phyloP scores from a whole-genome alignment of 2,797 vertebrate genomes.

The Stomatorhinus walkeri region DNA sequence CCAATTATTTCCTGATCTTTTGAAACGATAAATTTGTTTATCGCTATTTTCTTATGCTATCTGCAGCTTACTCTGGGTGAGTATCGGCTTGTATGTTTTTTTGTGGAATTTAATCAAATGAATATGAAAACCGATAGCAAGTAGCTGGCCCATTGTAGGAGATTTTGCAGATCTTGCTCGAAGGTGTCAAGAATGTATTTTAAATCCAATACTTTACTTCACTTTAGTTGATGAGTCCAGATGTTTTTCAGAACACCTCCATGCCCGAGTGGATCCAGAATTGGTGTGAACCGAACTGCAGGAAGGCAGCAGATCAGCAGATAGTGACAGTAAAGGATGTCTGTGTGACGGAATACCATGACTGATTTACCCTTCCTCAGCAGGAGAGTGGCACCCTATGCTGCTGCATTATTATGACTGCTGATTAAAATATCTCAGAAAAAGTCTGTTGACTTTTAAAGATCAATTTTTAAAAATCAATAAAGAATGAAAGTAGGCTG shows the following conservation, averaged over 20 bases:
- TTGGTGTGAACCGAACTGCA: neutral
- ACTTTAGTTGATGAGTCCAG: neutral
- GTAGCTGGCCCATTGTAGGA: neutral
- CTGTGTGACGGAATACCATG: neutral
- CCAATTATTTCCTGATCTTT: neutral
- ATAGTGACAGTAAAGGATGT: neutral
- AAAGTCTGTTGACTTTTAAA: neutral
- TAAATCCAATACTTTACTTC: neutral
- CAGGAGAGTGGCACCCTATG: neutral
- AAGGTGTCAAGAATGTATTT: neutral
- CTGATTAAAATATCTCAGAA: neutral
- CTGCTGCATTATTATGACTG: neutral
- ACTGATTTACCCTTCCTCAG: neutral
- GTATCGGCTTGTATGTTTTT: neutral
- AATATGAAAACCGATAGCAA: neutral
- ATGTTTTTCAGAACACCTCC: neutral
- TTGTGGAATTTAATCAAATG: neutral
- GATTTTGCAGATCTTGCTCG: neutral
- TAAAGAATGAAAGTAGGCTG: neutral
- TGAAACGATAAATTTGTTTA: neutral
- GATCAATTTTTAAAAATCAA: constrained; percentile 1
- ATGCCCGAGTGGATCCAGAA: neutral
- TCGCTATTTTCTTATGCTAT: neutral
- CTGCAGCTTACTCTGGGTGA: neutral
- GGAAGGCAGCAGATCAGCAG: neutral